Base-by-base conservation (phyloP, 2,113 vertebrate species). In the Heterocephalus glaber region DNA sequence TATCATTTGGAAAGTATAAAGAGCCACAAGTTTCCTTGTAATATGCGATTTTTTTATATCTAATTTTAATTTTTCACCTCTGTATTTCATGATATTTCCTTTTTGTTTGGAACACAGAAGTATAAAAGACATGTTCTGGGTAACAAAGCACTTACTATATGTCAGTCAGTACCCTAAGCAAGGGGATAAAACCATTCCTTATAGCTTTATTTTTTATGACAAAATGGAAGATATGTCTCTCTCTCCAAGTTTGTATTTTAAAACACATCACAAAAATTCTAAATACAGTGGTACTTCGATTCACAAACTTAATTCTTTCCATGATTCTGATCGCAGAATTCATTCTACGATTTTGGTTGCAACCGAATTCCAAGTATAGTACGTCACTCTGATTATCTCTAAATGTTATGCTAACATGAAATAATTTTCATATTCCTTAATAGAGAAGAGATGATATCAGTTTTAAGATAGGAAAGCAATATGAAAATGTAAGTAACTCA, bases 61-160 rank as follows among this genome's bases (percentile, higher is more conserved):
- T 91, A 60, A 96, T 44, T 87, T 90, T 49, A 61, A 95, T 72
- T 90, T 92, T 92, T 94, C 14, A 83, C 38, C 56, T 89, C 44
- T 90, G 22, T 89, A 58, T 97, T 83, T 95, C 94, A 77, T 94
- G 58, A 91, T 84, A 87, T 96, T 88, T 11, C 77, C 22, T 63
- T 85, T 35, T 58, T 95, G 12, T 90, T 86, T 93, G 68, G 79
- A 95, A 90, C 17, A 72, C 54, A 76, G 84, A 82, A 81, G 54
- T 84, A 41, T 74, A 92, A 96, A 93, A 92, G 76, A 58, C 16
- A 80, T 33, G 2, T 82, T 82, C 90, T 68, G 91, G 63, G 35
- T 94, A 95, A 65, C 63, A 83, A 92, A 89, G 13, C 2, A 9
- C 2, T 88, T 81, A 54, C 13, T 96, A 9, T 90, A 44, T 94